Base-by-base conservation (phyloP, 2,888 invertebrate genomes). In the Himalopsyche japonica region DNA sequence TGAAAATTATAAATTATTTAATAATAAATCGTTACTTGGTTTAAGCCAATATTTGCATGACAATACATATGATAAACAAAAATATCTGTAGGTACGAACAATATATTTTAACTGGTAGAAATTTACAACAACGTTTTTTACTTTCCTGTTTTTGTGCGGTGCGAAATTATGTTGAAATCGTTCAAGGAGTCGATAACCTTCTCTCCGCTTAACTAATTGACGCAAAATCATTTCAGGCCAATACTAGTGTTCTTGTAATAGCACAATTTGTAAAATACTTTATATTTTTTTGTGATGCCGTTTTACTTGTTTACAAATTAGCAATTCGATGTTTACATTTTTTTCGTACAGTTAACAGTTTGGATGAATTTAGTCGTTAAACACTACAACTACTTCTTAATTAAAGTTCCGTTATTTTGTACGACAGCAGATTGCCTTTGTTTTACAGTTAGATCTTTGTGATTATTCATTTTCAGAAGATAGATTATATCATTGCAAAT, bases 121-220 rank as follows among this genome's bases (percentile, higher is more conserved):
- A 70, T 70, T 70, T 70, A 70, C 27, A 70, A 70, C 27, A 70
- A 20, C 24, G 70, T 70, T 70, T 70, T 70, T 70, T 70, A 70
- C 70, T 70, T 70, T 70, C 70, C 70, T 70, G 70, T 70, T 70
- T 70, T 70, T 70, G 70, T 70, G 30, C 70, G 12, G 70, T 27
- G 70, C 70, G 70, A 70, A 70, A 70, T 27, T 70, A 10, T 70
- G 70, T 43, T 30, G 79, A 79, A 79, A 79, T 30, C 20, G 48
- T 18, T 79, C 79, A 47, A 47, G 32, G 79, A 79, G 48, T 48
- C 79, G 79, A 79, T 79, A 79, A 79, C 79, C 79, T 79, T 79
- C 79, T 79, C 27, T 70, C 8, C 27, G 47, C 27, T 27, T 48
- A 48, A 48, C 79, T 47, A 79, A 79, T 79, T 79, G 48, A 79